A percentile compares a stretch with the other conserved stretches of the same genome.
These are phyloP conservation scores for Chloropsis cyanopogon DNA, from an alignment of 2,113 vertebrate species.

Conservation along the genomic window DNA sequence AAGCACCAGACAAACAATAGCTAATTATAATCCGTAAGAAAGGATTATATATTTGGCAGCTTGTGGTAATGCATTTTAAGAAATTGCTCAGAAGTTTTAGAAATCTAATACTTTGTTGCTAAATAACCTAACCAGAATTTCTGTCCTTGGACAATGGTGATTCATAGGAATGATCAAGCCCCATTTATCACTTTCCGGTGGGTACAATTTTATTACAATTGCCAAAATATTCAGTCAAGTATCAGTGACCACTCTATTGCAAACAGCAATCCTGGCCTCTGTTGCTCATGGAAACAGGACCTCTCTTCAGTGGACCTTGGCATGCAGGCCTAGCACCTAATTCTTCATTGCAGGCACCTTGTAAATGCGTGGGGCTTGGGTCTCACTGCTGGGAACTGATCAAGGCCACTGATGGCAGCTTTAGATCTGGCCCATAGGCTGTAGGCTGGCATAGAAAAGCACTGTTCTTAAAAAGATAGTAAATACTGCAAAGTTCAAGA, in stretches of 20 bases:
- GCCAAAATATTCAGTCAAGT: not conserved
- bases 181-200: not conserved
- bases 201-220: not conserved
- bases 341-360: not conserved
- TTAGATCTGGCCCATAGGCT: not conserved
- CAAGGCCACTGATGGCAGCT: not conserved
- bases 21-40: not conserved
- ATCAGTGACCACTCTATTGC: not conserved
- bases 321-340: not conserved
- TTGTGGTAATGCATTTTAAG: not conserved
- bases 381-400: not conserved
- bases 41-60: not conserved
- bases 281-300: not conserved
- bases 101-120: not conserved
- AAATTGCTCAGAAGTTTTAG: not conserved
- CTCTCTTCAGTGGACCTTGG: not conserved
- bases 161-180: not conserved
- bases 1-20: not conserved
- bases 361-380: fast-evolving
- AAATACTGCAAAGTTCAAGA: not conserved
- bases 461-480: not conserved
- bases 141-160: not conserved
- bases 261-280: not conserved
- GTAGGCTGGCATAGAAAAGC: not conserved
- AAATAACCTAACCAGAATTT: not conserved